Base-by-base conservation (phyloP, 2,797 vertebrate species). In the Tragopan temminckii region DNA sequence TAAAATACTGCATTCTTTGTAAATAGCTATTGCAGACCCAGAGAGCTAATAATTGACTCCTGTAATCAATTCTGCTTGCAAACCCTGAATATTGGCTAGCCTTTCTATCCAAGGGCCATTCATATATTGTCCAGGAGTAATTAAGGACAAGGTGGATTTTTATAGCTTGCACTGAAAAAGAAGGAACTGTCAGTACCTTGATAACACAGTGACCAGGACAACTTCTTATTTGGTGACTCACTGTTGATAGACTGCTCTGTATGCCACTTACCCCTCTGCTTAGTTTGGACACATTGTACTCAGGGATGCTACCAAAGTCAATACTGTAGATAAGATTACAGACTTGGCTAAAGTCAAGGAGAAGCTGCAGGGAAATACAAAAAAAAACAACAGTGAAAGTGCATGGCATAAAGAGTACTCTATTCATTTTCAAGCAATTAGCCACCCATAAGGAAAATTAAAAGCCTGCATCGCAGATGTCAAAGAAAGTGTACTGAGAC, bases 211-310 rank as follows among this genome's bases (percentile, higher is more conserved):
- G 77, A 52, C 40, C 40, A 69, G 33, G 24, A 57, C 55, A 64
- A 62, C 17, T 66, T 89, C 79, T 80, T 53, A 35, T 84, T 76
- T 58, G 35, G 42, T 62, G 57, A 83, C 25, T 81, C 79, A 72
- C 8, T 68, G 46, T 9, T 45, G 27, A 70, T 58, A 80, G 59
- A 45, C 4, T 52, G n/a, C 62, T 83, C 52, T 40, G 14, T 52
- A 55, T 43, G 53, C 72, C 71, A 31, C 67, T 67, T 71, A 45
- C 70, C 46, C 53, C n/a, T 79, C 48, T 63, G 66, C 61, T 93
- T 87, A 29, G 11, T 78, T 46, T 81, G 83, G 75, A 91, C 95
- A 76, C 45, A 82, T 66, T 85, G 89, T 95, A 76, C 92, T 94
- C 75, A 88, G 83, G 69, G 83, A 62, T 48, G 36, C 12, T 66